These are phyloP conservation scores for Stegodyphus mimosarum DNA, from an alignment of 1,140 invertebrate genomes.

Conservation along the genomic window DNA sequence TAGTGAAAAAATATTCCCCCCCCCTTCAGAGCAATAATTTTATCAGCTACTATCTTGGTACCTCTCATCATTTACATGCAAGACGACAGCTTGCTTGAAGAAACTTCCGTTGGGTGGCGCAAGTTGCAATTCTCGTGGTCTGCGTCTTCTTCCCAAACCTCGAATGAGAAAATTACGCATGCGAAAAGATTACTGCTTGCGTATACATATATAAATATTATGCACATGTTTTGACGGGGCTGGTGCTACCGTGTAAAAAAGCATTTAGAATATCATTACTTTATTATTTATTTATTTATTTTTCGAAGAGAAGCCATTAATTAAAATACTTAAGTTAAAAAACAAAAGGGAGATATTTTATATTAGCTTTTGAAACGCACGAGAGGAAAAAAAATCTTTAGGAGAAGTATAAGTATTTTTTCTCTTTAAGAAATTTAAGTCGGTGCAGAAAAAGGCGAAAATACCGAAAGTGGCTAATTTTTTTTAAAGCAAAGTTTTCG, in stretches of 20 bases:
- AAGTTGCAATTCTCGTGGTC: neutral
- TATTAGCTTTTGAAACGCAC: constrained; percentile 1
- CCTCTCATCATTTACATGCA: constrained; percentile 31
- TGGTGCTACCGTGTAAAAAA: too few relatives aligned
- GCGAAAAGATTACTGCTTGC: neutral
- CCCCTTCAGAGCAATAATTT: constrained; percentile 10
- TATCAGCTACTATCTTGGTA: constrained; percentile 3
- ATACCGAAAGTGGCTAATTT: too few relatives aligned
- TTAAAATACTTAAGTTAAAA: constrained; percentile 35
- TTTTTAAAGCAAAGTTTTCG: too few relatives aligned
- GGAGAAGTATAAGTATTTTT: too few relatives aligned
- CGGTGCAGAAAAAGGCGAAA: too few relatives aligned
- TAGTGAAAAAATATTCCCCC: constrained; percentile 3
- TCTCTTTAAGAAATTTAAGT: too few relatives aligned
- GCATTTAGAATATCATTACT: too few relatives aligned
- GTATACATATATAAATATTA: too few relatives aligned
- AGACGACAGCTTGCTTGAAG: constrained; percentile 17
- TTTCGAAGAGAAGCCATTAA: constrained; percentile 24
- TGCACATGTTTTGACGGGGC: too few relatives aligned
- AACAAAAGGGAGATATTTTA: constrained; percentile 37
- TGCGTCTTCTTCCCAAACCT: too few relatives aligned
- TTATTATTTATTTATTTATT: constrained; percentile 29
- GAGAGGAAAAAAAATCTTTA: too few relatives aligned
- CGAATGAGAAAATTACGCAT: neutral
- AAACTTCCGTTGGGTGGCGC: constrained; percentile 28